These are phyloP conservation scores for Aelia acuminata DNA, from an alignment of 2,888 invertebrate genomes.

Conservation along the genomic window DNA sequence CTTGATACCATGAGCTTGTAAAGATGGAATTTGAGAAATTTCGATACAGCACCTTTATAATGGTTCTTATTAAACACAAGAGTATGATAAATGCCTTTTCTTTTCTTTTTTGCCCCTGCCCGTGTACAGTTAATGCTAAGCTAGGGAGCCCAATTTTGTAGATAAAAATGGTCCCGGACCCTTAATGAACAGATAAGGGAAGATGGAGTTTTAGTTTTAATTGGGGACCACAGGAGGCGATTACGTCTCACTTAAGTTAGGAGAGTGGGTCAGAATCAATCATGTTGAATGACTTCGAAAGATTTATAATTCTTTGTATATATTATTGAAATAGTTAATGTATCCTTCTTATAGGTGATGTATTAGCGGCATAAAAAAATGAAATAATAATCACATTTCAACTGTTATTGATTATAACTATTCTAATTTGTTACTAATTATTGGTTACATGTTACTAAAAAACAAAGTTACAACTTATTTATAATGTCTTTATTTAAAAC, in stretches of 20 bases:
- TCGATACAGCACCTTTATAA: background rate
- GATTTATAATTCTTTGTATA: too few species aligned
- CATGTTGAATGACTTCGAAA: too few species aligned
- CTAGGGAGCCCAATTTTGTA: background rate
- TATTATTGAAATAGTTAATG: too few species aligned
- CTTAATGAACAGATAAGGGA: conserved; percentile 12
- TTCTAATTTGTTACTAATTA: too few species aligned
- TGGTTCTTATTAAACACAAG: background rate
- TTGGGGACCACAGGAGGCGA: conserved; percentile 35
- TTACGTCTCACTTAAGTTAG: conserved; percentile 19
- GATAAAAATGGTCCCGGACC: conserved; percentile 31
- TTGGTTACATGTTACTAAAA: too few species aligned
- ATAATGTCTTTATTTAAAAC: too few species aligned
- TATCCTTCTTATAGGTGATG: too few species aligned
- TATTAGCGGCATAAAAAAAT: too few species aligned
- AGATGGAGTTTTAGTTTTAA: conserved; percentile 51
- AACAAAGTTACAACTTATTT: too few species aligned
- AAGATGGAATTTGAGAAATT: background rate
- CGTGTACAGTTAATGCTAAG: conserved; percentile 20
- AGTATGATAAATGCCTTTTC: conserved; percentile 8
- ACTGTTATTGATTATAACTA: too few species aligned
- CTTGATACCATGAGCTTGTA: too few species aligned
- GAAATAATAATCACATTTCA: too few species aligned
- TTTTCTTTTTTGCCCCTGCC: background rate
- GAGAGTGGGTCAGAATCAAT: background rate